Evolutionary conservation across 2,113 vertebrate species (phyloP).

Genomic region (Eidolon helvum): DNA sequence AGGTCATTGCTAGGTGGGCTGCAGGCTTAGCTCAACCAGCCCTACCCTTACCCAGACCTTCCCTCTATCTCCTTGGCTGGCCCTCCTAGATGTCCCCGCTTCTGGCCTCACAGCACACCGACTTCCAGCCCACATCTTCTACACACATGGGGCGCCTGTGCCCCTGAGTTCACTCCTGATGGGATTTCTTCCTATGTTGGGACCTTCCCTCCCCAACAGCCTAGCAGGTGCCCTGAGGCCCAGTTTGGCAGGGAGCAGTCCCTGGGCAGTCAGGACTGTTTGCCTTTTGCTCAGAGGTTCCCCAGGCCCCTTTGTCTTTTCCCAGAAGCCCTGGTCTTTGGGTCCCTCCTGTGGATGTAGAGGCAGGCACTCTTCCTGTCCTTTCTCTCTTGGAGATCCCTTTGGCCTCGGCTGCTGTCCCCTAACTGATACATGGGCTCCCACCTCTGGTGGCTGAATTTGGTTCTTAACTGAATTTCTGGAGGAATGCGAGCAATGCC

Average conservation of each 20-base stretch:
- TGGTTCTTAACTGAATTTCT: slow-evolving; percentile 50
- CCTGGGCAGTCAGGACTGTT: background rate
- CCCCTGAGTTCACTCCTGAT: background rate
- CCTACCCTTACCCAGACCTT: background rate
- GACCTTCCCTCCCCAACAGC: background rate
- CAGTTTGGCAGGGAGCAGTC: background rate
- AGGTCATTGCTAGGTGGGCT: background rate
- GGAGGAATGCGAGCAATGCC: background rate
- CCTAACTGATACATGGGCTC: background rate
- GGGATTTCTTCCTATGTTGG: background rate
- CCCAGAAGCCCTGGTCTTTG: background rate
- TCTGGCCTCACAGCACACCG: background rate
- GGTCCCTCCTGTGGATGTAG: background rate
- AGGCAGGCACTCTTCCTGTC: background rate
- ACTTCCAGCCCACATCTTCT: background rate
- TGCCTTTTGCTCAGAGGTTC: background rate
- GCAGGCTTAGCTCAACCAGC: background rate
- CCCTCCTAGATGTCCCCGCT: background rate
- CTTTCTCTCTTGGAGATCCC: background rate
- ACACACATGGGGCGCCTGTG: accelerated
- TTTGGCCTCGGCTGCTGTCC: background rate
- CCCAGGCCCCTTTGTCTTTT: background rate
- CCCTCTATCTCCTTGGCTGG: background rate
- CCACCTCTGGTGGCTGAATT: background rate
- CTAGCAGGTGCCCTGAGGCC: background rate